Conservation (phyloP, 2,888 invertebrate species). For the Agonopterix subpropinquella region DNA sequence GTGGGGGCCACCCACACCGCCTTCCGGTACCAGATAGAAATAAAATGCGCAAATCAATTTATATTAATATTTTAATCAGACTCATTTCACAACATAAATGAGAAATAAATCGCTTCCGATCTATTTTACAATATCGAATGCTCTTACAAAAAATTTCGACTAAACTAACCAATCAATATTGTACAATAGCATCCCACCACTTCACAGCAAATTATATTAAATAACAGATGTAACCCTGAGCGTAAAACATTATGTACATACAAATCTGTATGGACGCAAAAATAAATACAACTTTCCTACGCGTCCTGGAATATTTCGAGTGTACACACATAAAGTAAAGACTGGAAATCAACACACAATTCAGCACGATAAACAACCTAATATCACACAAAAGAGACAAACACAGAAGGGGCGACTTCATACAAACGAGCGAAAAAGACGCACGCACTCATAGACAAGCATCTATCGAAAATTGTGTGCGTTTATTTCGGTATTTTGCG, state of each 20-base stretch:
- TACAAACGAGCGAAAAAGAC: too few species aligned
- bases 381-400: conserved; percentile 8
- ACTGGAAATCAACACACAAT: conserved; percentile 17
- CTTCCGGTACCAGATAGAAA: not conserved
- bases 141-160: conserved; percentile 40
- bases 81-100: conserved; percentile 71
- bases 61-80: conserved; percentile 67
- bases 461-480: too few species aligned
- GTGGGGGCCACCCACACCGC: too few species aligned
- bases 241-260: conserved; percentile 15
- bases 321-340: conserved; percentile 7
- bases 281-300: conserved; percentile 27
- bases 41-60: conserved; percentile 36
- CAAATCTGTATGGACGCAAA: conserved; percentile 28
- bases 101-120: conserved; percentile 44
- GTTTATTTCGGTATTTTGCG: too few species aligned
- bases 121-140: conserved; percentile 47
- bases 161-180: conserved; percentile 33
- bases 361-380: not conserved
- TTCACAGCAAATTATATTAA: conserved; percentile 33
- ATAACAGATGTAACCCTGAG: conserved; percentile 30
- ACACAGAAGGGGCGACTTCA: conserved; percentile 3
- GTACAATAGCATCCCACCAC: conserved; percentile 38
- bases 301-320: conserved; percentile 48
- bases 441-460: too few species aligned